Evolutionary conservation across 2,113 vertebrate species (phyloP).

Genomic region (Dermatemys mawii): DNA sequence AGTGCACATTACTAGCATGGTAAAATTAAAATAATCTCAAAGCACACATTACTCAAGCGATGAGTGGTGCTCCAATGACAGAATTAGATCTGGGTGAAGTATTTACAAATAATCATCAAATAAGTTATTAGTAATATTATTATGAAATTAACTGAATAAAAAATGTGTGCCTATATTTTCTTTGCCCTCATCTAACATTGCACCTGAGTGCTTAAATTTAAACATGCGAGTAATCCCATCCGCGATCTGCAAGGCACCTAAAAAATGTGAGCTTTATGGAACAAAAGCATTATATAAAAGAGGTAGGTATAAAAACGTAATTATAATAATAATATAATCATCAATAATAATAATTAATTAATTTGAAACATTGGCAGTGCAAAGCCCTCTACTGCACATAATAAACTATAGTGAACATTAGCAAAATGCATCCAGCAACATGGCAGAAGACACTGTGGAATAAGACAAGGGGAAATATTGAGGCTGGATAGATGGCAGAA

Average conservation of each 20-base stretch:
- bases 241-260: background rate
- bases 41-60: constrained; percentile 48
- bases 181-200: constrained; percentile 10
- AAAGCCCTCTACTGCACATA: background rate
- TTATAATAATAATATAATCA: no score
- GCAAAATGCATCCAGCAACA: background rate
- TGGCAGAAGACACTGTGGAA: background rate
- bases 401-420: background rate
- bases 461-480: background rate
- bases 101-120: constrained; percentile 30
- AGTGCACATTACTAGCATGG: constrained; percentile 31
- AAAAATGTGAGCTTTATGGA: background rate
- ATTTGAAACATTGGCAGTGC: background rate
- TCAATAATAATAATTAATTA: background rate
- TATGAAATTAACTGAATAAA: constrained; percentile 27
- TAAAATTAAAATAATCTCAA: constrained; percentile 67
- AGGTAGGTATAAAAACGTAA: background rate
- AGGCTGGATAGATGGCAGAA: background rate
- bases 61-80: background rate
- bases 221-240: background rate
- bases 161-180: background rate
- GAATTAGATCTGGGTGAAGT: constrained; percentile 44
- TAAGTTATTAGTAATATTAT: constrained; percentile 35
- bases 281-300: background rate
- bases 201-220: constrained; percentile 10